Percentiles rank a stretch among this genome's conserved stretches.
Conservation (phyloP, 1,140 invertebrate species). For the Ceratina japonica region DNA sequence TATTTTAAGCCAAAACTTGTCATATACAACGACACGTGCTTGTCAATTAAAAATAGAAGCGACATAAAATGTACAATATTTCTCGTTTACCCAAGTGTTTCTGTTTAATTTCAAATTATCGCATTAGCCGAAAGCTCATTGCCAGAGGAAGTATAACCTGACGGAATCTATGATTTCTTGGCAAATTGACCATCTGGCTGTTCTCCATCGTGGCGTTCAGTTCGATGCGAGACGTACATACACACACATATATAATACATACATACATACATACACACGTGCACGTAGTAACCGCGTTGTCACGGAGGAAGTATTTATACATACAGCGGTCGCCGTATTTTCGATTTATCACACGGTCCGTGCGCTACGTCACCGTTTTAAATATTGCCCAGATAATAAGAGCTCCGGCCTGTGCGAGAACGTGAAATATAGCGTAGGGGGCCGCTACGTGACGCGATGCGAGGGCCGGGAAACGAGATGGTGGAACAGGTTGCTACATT, state of each 20-base stretch:
- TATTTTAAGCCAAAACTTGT: no score
- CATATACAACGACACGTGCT: no score
- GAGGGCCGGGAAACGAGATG: not conserved
- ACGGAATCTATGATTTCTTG: slow-evolving; percentile 7
- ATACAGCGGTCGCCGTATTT: not conserved
- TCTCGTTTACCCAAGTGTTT: no score
- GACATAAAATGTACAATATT: no score
- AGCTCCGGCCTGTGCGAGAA: not conserved
- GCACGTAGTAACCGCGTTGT: slow-evolving; percentile 13
- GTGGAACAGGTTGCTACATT: slow-evolving; percentile 7
- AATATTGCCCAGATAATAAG: slow-evolving; percentile 17
- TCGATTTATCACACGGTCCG: slow-evolving; percentile 16
- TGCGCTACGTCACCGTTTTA: slow-evolving; percentile 14
- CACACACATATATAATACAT: no score
- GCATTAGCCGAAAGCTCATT: no score
- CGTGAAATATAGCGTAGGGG: not conserved
- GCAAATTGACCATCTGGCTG: slow-evolving; percentile 21
- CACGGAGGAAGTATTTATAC: slow-evolving; percentile 13
- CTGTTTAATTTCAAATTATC: no score
- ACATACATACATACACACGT: no score
- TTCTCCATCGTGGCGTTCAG: slow-evolving; percentile 14
- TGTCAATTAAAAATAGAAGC: no score
- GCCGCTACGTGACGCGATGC: no score
- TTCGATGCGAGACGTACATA: not conserved
- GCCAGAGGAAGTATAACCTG: no score